Conservation (phyloP, 2,888 invertebrate genomes). For the Dolomedes plantarius region DNA sequence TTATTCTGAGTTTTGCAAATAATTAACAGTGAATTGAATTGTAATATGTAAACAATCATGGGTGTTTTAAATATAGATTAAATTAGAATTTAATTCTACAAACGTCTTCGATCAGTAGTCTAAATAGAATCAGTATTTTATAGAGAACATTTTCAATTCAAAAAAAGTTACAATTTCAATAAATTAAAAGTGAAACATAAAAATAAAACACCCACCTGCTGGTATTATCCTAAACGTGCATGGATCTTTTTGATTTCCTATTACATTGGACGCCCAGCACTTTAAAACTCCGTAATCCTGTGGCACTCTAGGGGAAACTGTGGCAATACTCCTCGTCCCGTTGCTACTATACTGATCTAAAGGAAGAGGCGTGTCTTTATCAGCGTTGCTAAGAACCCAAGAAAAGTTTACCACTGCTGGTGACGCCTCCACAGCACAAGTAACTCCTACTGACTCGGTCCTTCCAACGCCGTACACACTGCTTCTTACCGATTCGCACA, state of each 20-base stretch:
- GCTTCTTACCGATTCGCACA: conserved; percentile 56
- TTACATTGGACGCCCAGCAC: conserved; percentile 55
- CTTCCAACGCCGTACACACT: conserved; percentile 63
- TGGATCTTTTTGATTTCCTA: conserved; percentile 64
- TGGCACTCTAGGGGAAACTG: conserved; percentile 51
- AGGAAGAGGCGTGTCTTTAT: conserved; percentile 29
- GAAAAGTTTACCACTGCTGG: conserved; percentile 59
- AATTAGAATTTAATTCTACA: no score
- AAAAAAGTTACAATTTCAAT: no score
- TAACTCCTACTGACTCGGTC: conserved; percentile 64
- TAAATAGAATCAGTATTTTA: no score
- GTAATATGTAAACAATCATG: no score
- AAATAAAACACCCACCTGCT: conserved; percentile 61
- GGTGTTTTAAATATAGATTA: no score
- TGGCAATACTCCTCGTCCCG: conserved; percentile 58
- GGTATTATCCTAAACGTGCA: conserved; percentile 67
- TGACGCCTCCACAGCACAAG: conserved; percentile 61
- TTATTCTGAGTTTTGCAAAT: no score
- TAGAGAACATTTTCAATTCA: no score
- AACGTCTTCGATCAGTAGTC: no score
- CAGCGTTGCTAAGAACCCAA: conserved; percentile 60
- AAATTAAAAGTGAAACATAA: no score
- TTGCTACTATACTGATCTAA: conserved; percentile 41
- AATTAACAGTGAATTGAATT: no score
- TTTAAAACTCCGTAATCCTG: conserved; percentile 56